Conservation (phyloP, 2,888 invertebrate genomes). For the Hyalella azteca region DNA sequence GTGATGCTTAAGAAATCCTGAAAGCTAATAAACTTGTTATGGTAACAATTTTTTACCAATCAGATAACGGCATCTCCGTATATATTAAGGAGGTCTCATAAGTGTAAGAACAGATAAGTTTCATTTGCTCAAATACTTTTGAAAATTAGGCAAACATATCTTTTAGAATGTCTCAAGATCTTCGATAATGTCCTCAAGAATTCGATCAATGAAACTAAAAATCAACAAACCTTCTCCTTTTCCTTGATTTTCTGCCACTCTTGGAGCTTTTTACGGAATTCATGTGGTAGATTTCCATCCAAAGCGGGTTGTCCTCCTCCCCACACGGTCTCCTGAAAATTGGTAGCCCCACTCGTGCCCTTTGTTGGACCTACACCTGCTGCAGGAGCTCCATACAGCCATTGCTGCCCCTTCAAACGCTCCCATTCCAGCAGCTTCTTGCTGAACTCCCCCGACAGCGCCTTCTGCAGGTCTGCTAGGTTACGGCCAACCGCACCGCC, state of each 20-base stretch:
- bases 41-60: too few species aligned
- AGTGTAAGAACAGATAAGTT: too few species aligned
- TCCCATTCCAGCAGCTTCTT: constrained; percentile 88
- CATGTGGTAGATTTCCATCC: constrained; percentile 54
- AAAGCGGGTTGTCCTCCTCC: constrained; percentile 41
- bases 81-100: too few species aligned
- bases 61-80: too few species aligned
- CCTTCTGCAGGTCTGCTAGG: constrained; percentile 65
- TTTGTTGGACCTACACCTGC: constrained; percentile 14
- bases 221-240: constrained; percentile 65
- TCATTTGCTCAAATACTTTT: too few species aligned
- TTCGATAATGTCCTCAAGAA: not conserved
- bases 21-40: too few species aligned
- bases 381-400: constrained; percentile 45
- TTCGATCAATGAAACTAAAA: not conserved
- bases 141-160: too few species aligned
- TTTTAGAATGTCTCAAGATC: too few species aligned
- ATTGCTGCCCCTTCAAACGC: constrained; percentile 68
- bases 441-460: constrained; percentile 80
- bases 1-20: too few species aligned
- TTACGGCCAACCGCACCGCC: constrained; percentile 51
- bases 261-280: constrained; percentile 70
- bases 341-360: constrained; percentile 75
- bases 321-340: constrained; percentile 64
- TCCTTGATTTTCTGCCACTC: constrained; percentile 76